Base-by-base conservation (phyloP, 2,113 vertebrate genomes). In the Gymnogyps californianus region DNA sequence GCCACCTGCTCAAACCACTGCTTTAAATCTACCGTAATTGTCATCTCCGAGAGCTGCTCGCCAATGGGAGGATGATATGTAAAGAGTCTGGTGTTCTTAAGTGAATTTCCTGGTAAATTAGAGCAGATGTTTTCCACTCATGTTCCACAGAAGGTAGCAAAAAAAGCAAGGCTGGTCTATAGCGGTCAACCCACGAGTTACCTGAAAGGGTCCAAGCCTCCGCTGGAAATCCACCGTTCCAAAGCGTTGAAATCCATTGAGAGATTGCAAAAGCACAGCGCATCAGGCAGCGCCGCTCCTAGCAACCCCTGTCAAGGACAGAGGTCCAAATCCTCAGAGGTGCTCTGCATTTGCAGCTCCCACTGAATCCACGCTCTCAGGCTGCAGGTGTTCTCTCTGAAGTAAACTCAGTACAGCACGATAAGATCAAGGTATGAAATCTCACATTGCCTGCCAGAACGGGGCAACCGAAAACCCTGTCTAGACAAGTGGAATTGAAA, bases 401-500 rank as follows among this genome's bases (percentile, higher is more conserved):
- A 81, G 85, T 38, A 44, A 93, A 83, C 55, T 94, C 47, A 16
- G 79, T 88, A 36, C 51, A 59, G 79, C 67, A 36, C 0, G 64
- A 86, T 96, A 94, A 93, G 75, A 97, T 95, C 95, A 36, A 89
- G 90, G 83, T 83, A 94, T 71, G 94, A 96, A 97, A 95, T 90
- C 83, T 94, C 88, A 67, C 58, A 18, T 17, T 81, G 92, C 83
- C 67, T 94, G 88, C 78, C 96, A 97, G 93, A 83, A 74, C 5
- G 4, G 71, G 76, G 90, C 97, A 95, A 96, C 88, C 4, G 10
- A 96, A 95, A 93, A 66, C 95, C 79, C 72, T 92, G 92, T 94
- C 96, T 95, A 90, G 95, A 95, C 94, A 95, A 92, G 97, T 92
- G 90, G 87, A 97, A 95, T 94, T 83, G 67, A 92, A 97, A 89